Percentiles rank a stretch among this genome's conserved stretches.
Conservation (phyloP, 2,888 invertebrate species). For the Keiferia lycopersicella region DNA sequence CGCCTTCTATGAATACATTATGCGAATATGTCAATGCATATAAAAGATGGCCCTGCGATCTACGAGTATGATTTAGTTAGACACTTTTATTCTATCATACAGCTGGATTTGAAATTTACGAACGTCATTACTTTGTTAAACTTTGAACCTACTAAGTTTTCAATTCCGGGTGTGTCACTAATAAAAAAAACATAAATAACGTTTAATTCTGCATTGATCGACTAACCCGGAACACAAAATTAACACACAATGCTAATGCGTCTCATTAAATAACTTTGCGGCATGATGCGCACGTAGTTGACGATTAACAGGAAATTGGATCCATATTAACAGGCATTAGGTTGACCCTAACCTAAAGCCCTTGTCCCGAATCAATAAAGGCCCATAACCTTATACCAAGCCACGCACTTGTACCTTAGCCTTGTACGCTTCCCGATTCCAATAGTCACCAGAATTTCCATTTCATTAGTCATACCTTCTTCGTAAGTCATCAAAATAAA, state of each 20-base stretch:
- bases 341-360: conserved; percentile 53
- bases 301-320: conserved; percentile 55
- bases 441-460: background rate
- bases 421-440: background rate
- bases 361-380: conserved; percentile 55
- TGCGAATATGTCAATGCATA: conserved; percentile 12
- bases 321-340: conserved; percentile 43
- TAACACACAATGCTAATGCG: conserved; percentile 36
- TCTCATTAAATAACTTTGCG: conserved; percentile 26
- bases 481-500: background rate
- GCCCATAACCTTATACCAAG: conserved; percentile 37
- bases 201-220: conserved; percentile 21
- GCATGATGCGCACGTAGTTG: conserved; percentile 17
- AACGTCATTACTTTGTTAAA: background rate
- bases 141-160: background rate
- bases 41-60: background rate
- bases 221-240: conserved; percentile 35
- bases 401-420: background rate
- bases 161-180: conserved; percentile 2
- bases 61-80: background rate
- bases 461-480: background rate
- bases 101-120: background rate
- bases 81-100: background rate
- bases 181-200: conserved; percentile 1
- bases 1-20: conserved; percentile 17